These are phyloP conservation scores for Australoheros facetus DNA, from an alignment of 2,797 vertebrate genomes.

Conservation along the genomic window DNA sequence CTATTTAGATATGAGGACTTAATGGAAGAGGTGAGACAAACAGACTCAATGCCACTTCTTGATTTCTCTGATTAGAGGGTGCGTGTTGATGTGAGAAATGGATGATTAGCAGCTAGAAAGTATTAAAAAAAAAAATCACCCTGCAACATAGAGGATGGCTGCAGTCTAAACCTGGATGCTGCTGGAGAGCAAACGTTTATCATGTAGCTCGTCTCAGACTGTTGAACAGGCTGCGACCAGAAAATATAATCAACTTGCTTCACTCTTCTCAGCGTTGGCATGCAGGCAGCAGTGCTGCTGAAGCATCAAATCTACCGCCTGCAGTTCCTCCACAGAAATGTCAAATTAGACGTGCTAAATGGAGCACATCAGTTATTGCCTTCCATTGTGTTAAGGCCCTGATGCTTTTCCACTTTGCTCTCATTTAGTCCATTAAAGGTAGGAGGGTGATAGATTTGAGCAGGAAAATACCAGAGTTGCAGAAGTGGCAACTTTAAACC, in stretches of 20 bases:
- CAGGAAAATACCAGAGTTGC: constrained; percentile 16
- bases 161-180: not conserved
- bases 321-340: constrained; percentile 65
- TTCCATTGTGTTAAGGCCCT: constrained; percentile 48
- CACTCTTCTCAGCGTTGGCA: constrained; percentile 24
- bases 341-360: constrained; percentile 70
- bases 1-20: not conserved
- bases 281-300: constrained; percentile 33
- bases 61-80: not conserved
- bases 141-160: not conserved
- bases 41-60: not conserved
- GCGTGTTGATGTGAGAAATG: not conserved
- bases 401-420: constrained; percentile 51
- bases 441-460: constrained; percentile 40
- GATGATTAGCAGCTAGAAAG: not conserved
- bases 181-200: constrained; percentile 19
- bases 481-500: constrained; percentile 15
- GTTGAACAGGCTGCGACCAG: constrained; percentile 17
- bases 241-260: constrained; percentile 37
- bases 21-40: not conserved
- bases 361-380: constrained; percentile 62
- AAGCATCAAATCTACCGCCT: constrained; percentile 60
- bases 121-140: not conserved
- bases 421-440: constrained; percentile 53
- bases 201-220: constrained; percentile 16